Evolutionary conservation across 2,113 vertebrate genomes (phyloP).

Genomic region (Amia ocellicauda): DNA sequence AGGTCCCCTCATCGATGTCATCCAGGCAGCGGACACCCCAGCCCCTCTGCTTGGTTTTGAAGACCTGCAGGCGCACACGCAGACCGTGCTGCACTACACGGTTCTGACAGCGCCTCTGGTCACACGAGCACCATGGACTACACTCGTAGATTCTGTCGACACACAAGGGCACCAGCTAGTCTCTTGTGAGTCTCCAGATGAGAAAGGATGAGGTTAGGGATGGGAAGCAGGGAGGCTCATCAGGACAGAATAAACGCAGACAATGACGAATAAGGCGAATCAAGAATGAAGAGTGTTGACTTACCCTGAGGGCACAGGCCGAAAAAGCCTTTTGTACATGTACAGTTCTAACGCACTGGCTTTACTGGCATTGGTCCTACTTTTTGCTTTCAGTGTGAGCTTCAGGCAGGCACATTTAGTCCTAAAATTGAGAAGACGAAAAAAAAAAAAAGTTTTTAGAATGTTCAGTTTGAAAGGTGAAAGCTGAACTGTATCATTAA

Average conservation of each 20-base stretch:
- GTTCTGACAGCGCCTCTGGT: conserved; percentile 80
- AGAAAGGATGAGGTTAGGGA: too few relatives aligned
- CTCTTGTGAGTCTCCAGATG: too few relatives aligned
- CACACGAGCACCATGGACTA: conserved; percentile 81
- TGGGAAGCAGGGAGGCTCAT: too few relatives aligned
- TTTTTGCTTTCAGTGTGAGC: conserved; percentile 55
- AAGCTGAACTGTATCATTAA: conserved; percentile 1
- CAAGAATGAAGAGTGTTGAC: too few relatives aligned
- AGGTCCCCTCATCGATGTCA: conserved; percentile 86
- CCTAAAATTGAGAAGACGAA: conserved; percentile 44
- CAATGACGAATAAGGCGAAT: too few relatives aligned
- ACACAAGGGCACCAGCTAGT: conserved; percentile 20
- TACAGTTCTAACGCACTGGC: conserved; percentile 55
- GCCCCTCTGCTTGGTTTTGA: conserved; percentile 71
- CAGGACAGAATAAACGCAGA: too few relatives aligned
- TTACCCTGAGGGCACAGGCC: conserved; percentile 74
- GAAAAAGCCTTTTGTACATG: conserved; percentile 69
- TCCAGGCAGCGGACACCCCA: conserved; percentile 92
- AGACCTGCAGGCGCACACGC: conserved; percentile 84
- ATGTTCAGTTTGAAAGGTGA: too few relatives aligned
- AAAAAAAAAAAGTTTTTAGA: too few relatives aligned
- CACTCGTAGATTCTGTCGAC: conserved; percentile 83
- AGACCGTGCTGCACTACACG: conserved; percentile 86
- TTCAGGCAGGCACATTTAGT: conserved; percentile 73
- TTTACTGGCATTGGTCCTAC: conserved; percentile 25